Conservation (phyloP, 1,140 invertebrate species). For the Drosophila nasuta region DNA sequence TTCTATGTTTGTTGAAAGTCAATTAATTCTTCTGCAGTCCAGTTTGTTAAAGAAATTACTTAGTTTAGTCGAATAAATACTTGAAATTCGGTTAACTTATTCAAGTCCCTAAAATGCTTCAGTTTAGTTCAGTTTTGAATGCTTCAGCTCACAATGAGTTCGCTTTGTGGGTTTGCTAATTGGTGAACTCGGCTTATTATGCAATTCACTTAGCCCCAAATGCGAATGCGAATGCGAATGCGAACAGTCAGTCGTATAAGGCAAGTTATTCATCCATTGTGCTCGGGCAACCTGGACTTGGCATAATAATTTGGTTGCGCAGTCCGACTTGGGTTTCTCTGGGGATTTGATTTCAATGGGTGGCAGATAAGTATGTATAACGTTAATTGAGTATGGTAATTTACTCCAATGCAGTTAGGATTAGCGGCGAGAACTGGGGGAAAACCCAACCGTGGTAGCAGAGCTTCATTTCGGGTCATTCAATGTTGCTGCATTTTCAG, state of each 20-base stretch:
- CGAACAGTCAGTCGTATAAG: slow-evolving; percentile 4
- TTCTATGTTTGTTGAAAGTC: background rate
- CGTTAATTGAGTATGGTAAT: slow-evolving; percentile 80
- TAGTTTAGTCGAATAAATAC: background rate
- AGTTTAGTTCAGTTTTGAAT: background rate
- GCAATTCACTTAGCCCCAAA: slow-evolving; percentile 30
- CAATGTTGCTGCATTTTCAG: slow-evolving; percentile 64
- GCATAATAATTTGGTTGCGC: slow-evolving; percentile 53
- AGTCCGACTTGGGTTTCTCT: slow-evolving; percentile 23
- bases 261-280: slow-evolving; percentile 44
- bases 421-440: background rate
- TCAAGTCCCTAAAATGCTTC: background rate
- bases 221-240: background rate
- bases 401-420: slow-evolving; percentile 58
- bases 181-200: slow-evolving; percentile 18
- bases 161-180: slow-evolving; percentile 7
- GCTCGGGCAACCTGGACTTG: slow-evolving; percentile 5
- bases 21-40: background rate
- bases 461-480: slow-evolving; percentile 22
- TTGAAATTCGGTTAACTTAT: background rate
- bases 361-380: slow-evolving; percentile 60
- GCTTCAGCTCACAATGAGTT: slow-evolving; percentile 4
- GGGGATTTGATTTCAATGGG: slow-evolving; percentile 55
- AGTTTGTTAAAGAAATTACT: background rate
- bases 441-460: background rate